A percentile compares a stretch with the other conserved stretches of the same genome.
Conservation (phyloP, 2,888 invertebrate genomes). For the Rhamphomyia laevipes region DNA sequence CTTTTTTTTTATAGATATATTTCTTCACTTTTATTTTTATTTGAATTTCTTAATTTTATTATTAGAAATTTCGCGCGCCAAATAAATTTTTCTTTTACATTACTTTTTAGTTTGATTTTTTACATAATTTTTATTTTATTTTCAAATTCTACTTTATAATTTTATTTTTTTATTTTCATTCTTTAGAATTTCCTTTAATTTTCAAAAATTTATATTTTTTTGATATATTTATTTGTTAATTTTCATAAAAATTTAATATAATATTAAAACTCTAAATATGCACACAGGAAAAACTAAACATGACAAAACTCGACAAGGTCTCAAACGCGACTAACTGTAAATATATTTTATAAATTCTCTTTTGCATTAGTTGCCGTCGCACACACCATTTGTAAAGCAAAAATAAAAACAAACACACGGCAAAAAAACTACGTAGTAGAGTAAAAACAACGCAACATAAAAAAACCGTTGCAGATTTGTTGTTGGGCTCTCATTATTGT, state of each 20-base stretch:
- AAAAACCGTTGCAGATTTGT: too few species aligned
- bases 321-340: constrained; percentile 40
- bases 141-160: neutral
- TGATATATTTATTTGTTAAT: neutral
- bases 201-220: neutral
- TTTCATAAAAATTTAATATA: too few species aligned
- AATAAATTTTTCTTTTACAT: neutral
- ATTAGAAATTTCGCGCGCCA: neutral
- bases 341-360: constrained; percentile 15
- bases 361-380: neutral
- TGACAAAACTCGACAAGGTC: constrained; percentile 40
- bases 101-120: neutral
- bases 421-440: too few species aligned
- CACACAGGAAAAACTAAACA: constrained; percentile 26
- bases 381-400: too few species aligned
- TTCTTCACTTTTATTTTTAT: neutral
- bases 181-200: neutral
- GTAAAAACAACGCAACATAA: too few species aligned
- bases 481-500: too few species aligned
- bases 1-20: too few species aligned
- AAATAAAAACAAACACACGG: too few species aligned
- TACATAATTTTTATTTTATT: neutral
- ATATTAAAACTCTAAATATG: neutral
- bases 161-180: neutral
- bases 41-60: neutral